Evolutionary conservation across 2,888 invertebrate genomes (phyloP).

Genomic region (Unio pictorum): DNA sequence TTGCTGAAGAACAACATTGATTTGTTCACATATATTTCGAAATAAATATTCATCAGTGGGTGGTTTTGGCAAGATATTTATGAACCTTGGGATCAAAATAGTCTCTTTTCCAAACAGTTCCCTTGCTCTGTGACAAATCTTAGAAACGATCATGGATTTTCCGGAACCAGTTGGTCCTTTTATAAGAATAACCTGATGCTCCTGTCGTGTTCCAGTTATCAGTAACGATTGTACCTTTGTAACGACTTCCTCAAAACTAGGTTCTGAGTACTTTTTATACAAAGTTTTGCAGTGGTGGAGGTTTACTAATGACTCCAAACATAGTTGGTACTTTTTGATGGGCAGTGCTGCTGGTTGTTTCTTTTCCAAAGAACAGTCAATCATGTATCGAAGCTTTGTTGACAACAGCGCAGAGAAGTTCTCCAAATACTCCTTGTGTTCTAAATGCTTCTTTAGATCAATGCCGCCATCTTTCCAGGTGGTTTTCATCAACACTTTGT

Average conservation of each 20-base stretch:
- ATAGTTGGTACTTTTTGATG: slow-evolving; percentile 4
- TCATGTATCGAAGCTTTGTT: slow-evolving; percentile 9
- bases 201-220: slow-evolving; percentile 28
- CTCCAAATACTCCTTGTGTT: slow-evolving; percentile 34
- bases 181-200: slow-evolving; percentile 36
- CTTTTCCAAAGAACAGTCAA: slow-evolving; percentile 7
- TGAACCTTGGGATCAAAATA: slow-evolving; percentile 34
- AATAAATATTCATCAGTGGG: slow-evolving; percentile 28
- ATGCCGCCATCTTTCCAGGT: slow-evolving; percentile 6
- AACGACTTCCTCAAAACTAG: slow-evolving; percentile 23
- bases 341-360: slow-evolving; percentile 10
- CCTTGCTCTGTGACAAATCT: slow-evolving; percentile 28
- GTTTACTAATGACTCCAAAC: slow-evolving; percentile 30
- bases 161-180: slow-evolving; percentile 33
- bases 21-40: slow-evolving; percentile 31
- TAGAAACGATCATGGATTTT: slow-evolving; percentile 30
- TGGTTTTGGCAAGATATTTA: slow-evolving; percentile 34
- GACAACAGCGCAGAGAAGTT: slow-evolving; percentile 26
- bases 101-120: slow-evolving; percentile 41
- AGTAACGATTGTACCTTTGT: slow-evolving; percentile 33
- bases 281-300: slow-evolving; percentile 29
- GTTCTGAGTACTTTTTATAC: slow-evolving; percentile 7
- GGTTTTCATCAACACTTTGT: slow-evolving; percentile 10
- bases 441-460: slow-evolving; percentile 1
- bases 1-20: slow-evolving; percentile 35